A percentile compares a stretch with the other conserved stretches of the same genome.
These are phyloP conservation scores for Cordilura impudica DNA, from an alignment of 2,888 invertebrate species.

Conservation along the genomic window DNA sequence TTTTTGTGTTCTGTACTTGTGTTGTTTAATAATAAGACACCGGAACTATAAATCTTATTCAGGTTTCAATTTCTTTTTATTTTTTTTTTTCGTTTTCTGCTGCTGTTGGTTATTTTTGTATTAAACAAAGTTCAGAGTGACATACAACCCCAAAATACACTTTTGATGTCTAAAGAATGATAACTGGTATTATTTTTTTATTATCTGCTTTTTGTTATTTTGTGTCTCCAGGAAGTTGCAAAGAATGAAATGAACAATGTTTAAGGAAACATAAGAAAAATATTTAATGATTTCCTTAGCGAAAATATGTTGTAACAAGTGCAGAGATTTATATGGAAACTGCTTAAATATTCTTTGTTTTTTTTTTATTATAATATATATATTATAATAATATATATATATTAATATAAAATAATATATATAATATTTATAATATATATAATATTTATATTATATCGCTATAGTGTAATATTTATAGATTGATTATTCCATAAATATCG, in stretches of 20 bases:
- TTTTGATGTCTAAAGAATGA: background rate
- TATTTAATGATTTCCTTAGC: slow-evolving; percentile 42
- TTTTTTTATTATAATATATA: too few relatives aligned
- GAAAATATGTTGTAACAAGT: background rate
- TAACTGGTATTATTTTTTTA: background rate
- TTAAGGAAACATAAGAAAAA: slow-evolving; percentile 21
- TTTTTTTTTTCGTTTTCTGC: background rate
- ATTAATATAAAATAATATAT: too few relatives aligned
- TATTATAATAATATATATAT: too few relatives aligned
- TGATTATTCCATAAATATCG: too few relatives aligned
- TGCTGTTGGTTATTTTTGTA: background rate
- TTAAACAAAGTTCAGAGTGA: slow-evolving; percentile 8
- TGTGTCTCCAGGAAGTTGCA: background rate
- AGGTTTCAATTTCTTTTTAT: slow-evolving; percentile 3
- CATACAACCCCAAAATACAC: background rate
- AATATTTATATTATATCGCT: too few relatives aligned
- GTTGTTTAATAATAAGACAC: background rate
- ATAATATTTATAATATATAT: too few relatives aligned
- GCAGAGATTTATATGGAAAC: background rate
- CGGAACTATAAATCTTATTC: slow-evolving; percentile 39
- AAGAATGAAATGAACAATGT: background rate
- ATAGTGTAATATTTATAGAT: too few relatives aligned
- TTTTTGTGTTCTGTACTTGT: background rate
- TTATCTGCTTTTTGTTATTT: background rate
- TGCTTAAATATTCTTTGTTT: too few relatives aligned